Base-by-base conservation (phyloP, 30 jellyfish, hydroid and myxozoan genomes). In the Cassiopea andromeda region DNA sequence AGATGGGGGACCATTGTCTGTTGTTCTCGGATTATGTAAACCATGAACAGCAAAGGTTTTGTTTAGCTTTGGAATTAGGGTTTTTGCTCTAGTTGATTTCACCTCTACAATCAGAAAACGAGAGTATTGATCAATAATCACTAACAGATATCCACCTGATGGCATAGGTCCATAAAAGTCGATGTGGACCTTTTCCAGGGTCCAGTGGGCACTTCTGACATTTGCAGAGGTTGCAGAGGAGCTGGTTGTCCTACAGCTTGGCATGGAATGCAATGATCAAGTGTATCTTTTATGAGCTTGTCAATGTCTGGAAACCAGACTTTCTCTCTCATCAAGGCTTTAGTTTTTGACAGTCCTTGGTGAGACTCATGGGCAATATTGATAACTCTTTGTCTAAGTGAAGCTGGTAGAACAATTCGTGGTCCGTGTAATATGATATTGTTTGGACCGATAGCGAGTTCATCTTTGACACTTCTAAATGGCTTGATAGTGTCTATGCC, bases 1-100 rank as follows among this genome's bases (percentile, higher is more conserved):
- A 45, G 59, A 90, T 46, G 90, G 91, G 27, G 97, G 90, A 7
- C 93, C 94, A 49, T 78, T 91, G 81, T 84, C 97, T 3, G 92
- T 7, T 44, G 68, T 87, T 0, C 84, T 2, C 13, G 16, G 13
- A 15, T 81, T 48, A 0, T 83, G 93, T 10, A 73, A 64, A 14
- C 93, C 93, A 59, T 71, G 88, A 13, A 38, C 49, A 1, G 89
- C 81, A 48, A 89, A 69, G 16, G 74, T 89, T 9, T 72, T 15
- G 46, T 89, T 90, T 3, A 71, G 71, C 59, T 73, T 1, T 58
- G 90, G 93, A 8, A 89, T 75, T 5, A 69, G 73, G 9, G 94
- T 68, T 73, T 49, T 60, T 27, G 93, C 93, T 46, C 43, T 44
- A 2, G 90, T 80, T 6, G 96, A 89, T 10, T 46, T 59, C 48